Conservation (phyloP, 1,140 invertebrate genomes). For the Halesus radiatus region DNA sequence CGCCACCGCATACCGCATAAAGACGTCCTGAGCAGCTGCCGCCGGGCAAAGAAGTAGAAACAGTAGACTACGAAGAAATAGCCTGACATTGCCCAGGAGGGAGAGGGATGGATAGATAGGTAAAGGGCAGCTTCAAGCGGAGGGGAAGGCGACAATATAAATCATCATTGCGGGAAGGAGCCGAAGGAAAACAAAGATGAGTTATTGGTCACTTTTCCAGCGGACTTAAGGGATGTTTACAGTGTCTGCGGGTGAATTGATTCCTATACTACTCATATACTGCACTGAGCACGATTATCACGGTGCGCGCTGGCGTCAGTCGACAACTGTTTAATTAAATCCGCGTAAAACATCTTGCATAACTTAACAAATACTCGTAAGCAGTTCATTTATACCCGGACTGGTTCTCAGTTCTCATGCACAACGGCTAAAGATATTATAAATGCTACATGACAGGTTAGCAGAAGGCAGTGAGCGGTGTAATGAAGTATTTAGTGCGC, state of each 20-base stretch:
- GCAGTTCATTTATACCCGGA: background rate
- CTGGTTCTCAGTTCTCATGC: no score
- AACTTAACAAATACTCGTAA: conserved; percentile 13
- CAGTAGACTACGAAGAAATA: background rate
- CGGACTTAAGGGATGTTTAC: conserved; percentile 1
- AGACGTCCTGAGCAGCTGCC: conserved; percentile 23
- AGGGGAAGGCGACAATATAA: conserved; percentile 43
- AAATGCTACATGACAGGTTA: background rate
- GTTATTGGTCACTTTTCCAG: conserved; percentile 50
- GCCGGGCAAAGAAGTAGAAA: background rate
- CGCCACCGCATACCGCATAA: background rate
- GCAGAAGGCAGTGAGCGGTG: no score
- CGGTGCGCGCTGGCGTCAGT: background rate
- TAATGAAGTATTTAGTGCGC: no score
- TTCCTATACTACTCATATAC: background rate
- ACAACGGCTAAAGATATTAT: no score
- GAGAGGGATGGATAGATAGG: background rate
- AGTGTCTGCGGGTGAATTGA: conserved; percentile 4
- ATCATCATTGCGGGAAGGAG: conserved; percentile 47
- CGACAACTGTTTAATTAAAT: background rate
- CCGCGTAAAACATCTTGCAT: background rate
- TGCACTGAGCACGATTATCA: background rate
- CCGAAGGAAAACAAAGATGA: conserved; percentile 55
- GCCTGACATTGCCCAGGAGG: background rate
- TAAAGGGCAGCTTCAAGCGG: background rate